A percentile compares a stretch with the other conserved stretches of the same genome.
Conservation (phyloP, 2,113 vertebrate genomes). For the Cricetomys ansorgei region DNA sequence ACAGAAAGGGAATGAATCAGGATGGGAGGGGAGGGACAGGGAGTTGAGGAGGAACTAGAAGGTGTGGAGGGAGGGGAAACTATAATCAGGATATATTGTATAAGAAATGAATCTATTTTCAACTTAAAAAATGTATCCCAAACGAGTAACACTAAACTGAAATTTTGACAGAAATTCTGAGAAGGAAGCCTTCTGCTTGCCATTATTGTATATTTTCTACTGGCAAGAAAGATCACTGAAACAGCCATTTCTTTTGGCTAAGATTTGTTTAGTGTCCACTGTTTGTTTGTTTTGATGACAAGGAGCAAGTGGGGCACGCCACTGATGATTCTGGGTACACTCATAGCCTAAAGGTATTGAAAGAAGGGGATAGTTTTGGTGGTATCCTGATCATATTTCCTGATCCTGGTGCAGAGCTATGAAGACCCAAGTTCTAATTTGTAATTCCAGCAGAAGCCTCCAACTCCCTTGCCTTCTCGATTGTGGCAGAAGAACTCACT, state of each 20-base stretch:
- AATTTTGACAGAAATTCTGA: neutral
- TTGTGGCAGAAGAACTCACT: neutral
- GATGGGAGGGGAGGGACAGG: no score
- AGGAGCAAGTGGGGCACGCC: neutral
- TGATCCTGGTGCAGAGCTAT: no score
- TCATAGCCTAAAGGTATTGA: neutral
- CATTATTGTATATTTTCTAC: neutral
- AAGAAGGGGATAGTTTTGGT: fast-evolving
- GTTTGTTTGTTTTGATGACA: neutral
- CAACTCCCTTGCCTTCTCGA: neutral
- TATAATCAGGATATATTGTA: no score
- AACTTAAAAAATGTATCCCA: no score
- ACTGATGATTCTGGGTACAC: neutral
- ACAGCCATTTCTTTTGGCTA: neutral
- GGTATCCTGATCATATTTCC: neutral
- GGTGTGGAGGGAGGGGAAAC: no score
- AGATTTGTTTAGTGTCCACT: neutral
- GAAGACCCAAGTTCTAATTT: neutral
- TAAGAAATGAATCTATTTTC: no score
- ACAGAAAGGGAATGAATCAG: no score
- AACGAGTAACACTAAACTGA: neutral
- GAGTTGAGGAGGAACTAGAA: no score
- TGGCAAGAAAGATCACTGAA: neutral
- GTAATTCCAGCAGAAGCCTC: neutral
- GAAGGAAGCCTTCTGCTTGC: neutral